Conservation (phyloP, 2,797 vertebrate species). For the Squalus acanthias region DNA sequence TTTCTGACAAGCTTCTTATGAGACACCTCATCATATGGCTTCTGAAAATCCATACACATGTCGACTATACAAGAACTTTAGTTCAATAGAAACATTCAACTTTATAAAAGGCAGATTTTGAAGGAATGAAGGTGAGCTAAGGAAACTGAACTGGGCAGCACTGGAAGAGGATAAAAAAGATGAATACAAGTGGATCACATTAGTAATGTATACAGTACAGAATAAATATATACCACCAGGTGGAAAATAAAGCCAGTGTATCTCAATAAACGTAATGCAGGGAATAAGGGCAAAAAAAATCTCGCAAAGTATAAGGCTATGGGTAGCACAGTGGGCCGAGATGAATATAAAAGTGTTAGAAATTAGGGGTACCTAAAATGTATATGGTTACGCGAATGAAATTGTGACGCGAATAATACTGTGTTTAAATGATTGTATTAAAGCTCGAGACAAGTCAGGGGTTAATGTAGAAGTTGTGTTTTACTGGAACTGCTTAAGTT, state of each 20-base stretch:
- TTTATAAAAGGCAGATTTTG: not conserved
- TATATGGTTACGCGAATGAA: too few species aligned
- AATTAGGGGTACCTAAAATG: too few species aligned
- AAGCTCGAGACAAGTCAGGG: too few species aligned
- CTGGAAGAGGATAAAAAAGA: not conserved
- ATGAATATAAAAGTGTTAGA: not conserved
- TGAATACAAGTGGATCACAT: too few species aligned
- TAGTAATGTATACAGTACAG: not conserved
- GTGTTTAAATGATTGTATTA: too few species aligned
- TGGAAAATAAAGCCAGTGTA: not conserved
- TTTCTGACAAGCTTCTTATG: not conserved
- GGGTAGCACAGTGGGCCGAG: not conserved
- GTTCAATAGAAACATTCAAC: not conserved
- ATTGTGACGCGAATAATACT: too few species aligned
- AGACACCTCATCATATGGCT: not conserved
- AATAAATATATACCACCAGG: not conserved
- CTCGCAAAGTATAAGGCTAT: not conserved
- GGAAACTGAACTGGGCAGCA: not conserved
- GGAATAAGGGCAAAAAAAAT: not conserved
- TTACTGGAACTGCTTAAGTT: too few species aligned
- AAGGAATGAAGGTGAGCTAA: not conserved
- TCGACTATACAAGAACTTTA: not conserved
- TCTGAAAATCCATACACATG: not conserved
- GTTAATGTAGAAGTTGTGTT: too few species aligned
- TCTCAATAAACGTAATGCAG: not conserved